Evolutionary conservation across 2,888 invertebrate species (phyloP).

Genomic region (Phyllotreta striolata): DNA sequence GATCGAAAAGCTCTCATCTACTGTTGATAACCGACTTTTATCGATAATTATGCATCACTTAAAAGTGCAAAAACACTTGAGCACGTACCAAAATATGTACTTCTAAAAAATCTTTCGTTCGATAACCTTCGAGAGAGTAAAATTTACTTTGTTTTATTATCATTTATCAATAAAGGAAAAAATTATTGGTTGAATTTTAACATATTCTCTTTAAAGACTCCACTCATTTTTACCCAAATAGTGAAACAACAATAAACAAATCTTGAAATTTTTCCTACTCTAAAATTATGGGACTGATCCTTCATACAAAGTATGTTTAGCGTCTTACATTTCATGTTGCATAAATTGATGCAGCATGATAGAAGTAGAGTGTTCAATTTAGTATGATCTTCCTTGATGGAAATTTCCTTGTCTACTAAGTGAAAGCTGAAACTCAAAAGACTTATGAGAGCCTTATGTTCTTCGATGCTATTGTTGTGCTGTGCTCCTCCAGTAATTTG

Average conservation of each 20-base stretch:
- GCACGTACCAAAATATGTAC: conserved; percentile 8
- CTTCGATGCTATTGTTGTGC: neutral
- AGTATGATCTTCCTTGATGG: neutral
- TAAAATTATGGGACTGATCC: no score
- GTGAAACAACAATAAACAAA: no score
- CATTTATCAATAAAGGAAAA: no score
- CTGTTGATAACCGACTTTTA: neutral
- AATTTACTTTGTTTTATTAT: no score
- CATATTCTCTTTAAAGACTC: neutral
- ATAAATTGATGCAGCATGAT: conserved; percentile 3
- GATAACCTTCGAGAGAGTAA: neutral
- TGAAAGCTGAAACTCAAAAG: conserved; percentile 10
- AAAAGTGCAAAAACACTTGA: conserved; percentile 13
- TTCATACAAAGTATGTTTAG: no score
- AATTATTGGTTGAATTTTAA: no score
- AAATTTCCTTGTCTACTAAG: conserved; percentile 8
- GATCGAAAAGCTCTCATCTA: no score
- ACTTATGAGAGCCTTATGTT: neutral
- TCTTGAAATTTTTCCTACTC: no score
- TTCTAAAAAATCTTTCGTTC: neutral
- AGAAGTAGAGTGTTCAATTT: conserved; percentile 6
- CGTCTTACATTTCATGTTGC: neutral
- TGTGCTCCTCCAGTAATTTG: neutral
- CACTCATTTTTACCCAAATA: no score
- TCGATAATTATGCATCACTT: neutral